Evolutionary conservation across 2,888 invertebrate species (phyloP), one percentile per base, ranked within the genome.

Genomic region (Nomada flava): DNA sequence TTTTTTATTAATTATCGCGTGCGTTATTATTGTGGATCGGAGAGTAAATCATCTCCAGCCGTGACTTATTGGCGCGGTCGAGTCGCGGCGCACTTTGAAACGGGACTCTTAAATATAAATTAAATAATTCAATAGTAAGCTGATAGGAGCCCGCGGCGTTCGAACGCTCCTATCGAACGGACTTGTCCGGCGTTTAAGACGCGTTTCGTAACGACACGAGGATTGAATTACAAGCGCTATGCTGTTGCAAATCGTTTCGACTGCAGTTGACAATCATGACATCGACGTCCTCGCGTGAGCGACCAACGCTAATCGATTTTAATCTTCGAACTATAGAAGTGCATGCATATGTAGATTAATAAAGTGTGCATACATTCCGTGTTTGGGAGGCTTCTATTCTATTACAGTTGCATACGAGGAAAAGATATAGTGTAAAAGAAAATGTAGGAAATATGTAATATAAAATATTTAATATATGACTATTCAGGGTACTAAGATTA

Each of bases 1-100:
- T 77, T 75, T 74, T 77, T 75, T 72, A 80, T 85, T 85, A 83
- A 85, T 85, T 76, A 67, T 75, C 70, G 76, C 73, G 68, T 42
- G 68, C 68, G 52, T 85, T 72, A 83, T 85, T 75, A 70, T 75
- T 71, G 69, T 53, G 64, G 29, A 65, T 74, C 76, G 76, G 59
- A 29, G 67, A 47, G 72, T 68, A 78, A 85, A 83, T 85, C 79
- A 79, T 59, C 64, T 76, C 76, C 79, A 72, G 55, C 69, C 60
- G 73, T 79, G 79, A 73, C 74, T 81, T 73, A 79, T 81, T 63
- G 53, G 62, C 55, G 71, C 18, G 11, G 23, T 20, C 10, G 47
- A 52, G 65, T 20, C 64, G 79, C 79, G 73, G 63, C 63, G 29
- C 63, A 73, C 73, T 81, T 69, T 78, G 73, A 68, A 69, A 78